These are phyloP conservation scores for Harpalus rubripes DNA, from an alignment of 2,888 invertebrate genomes.

Conservation along the genomic window DNA sequence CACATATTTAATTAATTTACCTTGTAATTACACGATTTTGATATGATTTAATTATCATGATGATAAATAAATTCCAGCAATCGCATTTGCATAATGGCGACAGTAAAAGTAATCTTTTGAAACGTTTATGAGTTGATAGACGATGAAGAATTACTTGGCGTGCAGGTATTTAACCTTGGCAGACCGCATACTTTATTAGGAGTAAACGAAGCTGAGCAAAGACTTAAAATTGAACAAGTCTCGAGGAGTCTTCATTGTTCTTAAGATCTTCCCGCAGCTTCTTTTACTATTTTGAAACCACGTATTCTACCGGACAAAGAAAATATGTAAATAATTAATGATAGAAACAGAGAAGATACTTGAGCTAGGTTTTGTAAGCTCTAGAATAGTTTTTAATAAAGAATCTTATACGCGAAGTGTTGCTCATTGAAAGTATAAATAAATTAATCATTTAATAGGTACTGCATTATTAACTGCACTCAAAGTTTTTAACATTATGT, in stretches of 20 bases:
- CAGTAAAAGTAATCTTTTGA: no score
- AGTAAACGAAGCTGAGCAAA: background rate
- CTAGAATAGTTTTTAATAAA: background rate
- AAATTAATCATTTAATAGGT: background rate
- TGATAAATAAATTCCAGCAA: background rate
- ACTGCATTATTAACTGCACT: background rate
- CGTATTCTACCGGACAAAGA: background rate
- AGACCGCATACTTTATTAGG: background rate
- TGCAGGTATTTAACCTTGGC: conserved; percentile 1
- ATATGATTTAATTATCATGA: background rate
- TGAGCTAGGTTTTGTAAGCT: background rate
- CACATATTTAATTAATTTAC: background rate
- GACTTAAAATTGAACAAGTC: background rate
- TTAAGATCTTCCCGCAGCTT: background rate
- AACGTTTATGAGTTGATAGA: no score
- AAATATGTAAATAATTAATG: background rate
- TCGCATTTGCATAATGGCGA: no score
- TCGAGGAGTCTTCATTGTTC: background rate
- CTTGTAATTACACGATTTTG: background rate
- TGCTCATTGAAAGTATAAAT: background rate
- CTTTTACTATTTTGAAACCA: background rate
- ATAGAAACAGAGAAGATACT: conserved; percentile 2
- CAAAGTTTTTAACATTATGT: background rate
- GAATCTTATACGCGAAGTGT: background rate
- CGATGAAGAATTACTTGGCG: background rate